Percentiles rank a stretch among this genome's conserved stretches.
Evolutionary conservation across 2,797 vertebrate genomes (phyloP).

Genomic region (Acanthurus tractus): DNA sequence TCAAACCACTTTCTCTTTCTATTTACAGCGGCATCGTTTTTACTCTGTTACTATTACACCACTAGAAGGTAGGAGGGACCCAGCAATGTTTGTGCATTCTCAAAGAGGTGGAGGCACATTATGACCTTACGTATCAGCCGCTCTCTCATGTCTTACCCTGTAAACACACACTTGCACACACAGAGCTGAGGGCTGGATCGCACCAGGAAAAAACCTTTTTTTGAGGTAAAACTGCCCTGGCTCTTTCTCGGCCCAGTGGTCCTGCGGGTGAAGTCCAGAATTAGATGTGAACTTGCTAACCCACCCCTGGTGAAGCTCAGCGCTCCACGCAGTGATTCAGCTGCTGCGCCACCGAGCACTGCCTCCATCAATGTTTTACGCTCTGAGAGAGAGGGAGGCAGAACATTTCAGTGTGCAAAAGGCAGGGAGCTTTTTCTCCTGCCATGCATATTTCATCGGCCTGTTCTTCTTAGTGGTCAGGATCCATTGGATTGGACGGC

Average conservation of each 20-base stretch:
- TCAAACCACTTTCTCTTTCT: background rate
- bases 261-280: conserved; percentile 68
- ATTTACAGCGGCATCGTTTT: background rate
- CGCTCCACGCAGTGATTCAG: conserved; percentile 51
- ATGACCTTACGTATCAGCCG: conserved; percentile 20
- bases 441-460: conserved; percentile 82
- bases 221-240: conserved; percentile 31
- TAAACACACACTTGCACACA: background rate
- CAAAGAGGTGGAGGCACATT: background rate
- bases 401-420: conserved; percentile 64
- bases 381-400: conserved; percentile 48
- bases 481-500: conserved; percentile 53
- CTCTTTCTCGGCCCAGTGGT: conserved; percentile 43
- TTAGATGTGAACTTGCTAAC: conserved; percentile 76
- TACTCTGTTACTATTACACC: background rate
- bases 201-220: conserved; percentile 59
- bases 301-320: conserved; percentile 44
- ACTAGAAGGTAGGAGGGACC: background rate
- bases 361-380: conserved; percentile 80
- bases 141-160: conserved; percentile 3
- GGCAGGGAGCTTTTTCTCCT: conserved; percentile 62
- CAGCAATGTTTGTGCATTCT: background rate
- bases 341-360: conserved; percentile 26
- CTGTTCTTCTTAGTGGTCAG: conserved; percentile 73
- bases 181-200: background rate